Evolutionary conservation across 37 sponge, comb jelly and placozoan genomes (phyloP).

Genomic region (Cliona cf. orientalis): DNA sequence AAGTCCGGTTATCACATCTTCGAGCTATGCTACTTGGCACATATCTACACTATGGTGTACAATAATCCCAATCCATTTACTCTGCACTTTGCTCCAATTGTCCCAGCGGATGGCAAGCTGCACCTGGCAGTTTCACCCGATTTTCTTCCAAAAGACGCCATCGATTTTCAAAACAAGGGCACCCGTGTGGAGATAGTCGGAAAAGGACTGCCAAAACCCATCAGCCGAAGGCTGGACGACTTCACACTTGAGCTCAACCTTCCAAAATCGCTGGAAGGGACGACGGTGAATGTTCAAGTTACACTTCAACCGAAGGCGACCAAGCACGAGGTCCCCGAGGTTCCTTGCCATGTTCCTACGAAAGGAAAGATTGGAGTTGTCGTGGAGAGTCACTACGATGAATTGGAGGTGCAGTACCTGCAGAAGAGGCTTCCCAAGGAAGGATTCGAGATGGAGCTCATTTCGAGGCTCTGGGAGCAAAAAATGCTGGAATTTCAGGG

Average conservation of each 20-base stretch:
- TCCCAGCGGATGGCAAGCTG: slow-evolving; percentile 6
- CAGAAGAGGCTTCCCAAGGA: not conserved
- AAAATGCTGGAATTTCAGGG: slow-evolving; percentile 16
- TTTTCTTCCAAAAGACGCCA: slow-evolving; percentile 13
- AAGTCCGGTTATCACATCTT: slow-evolving; percentile 37
- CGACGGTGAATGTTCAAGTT: not conserved
- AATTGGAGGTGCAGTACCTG: not conserved
- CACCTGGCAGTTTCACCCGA: slow-evolving; percentile 17
- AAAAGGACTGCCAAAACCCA: slow-evolving; percentile 7
- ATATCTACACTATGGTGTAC: slow-evolving; percentile 19
- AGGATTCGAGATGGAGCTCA: not conserved
- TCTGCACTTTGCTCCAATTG: slow-evolving; percentile 16
- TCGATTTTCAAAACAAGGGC: slow-evolving; percentile 15
- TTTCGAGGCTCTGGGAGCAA: slow-evolving; percentile 11
- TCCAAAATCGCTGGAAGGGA: slow-evolving; percentile 7
- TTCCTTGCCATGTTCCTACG: not conserved
- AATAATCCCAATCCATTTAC: slow-evolving; percentile 20
- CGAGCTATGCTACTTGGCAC: slow-evolving; percentile 30
- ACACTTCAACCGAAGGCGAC: not conserved
- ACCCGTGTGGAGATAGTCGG: not conserved
- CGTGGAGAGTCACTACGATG: slow-evolving; percentile 23
- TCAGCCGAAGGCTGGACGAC: not conserved
- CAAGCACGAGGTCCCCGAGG: not conserved
- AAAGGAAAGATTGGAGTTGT: slow-evolving; percentile 15
- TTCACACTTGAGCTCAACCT: not conserved